phyloP scores from a whole-genome alignment of 1,140 invertebrate species.

The Gryon sp. region DNA sequence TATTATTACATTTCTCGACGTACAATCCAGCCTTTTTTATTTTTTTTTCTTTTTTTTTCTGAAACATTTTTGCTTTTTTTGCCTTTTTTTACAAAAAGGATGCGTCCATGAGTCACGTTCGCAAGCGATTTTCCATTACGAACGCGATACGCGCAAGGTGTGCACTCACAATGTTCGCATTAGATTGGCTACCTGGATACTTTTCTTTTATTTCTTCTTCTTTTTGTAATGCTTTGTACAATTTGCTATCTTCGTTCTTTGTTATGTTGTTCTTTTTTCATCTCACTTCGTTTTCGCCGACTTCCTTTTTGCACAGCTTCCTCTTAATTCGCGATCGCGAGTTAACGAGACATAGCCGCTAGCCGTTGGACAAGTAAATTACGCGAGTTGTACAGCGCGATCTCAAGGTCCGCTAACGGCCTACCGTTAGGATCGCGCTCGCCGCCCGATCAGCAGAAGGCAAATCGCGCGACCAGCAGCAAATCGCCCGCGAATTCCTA shows the following conservation, averaged over 20 bases:
- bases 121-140: slow-evolving; percentile 59
- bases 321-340: slow-evolving; percentile 72
- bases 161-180: slow-evolving; percentile 31
- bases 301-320: slow-evolving; percentile 51
- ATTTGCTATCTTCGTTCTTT: neutral
- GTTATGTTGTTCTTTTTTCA: too few species aligned
- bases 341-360: slow-evolving; percentile 74
- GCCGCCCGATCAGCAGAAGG: slow-evolving; percentile 44
- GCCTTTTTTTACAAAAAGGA: slow-evolving; percentile 21
- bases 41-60: slow-evolving; percentile 1
- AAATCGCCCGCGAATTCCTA: slow-evolving; percentile 54
- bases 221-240: slow-evolving; percentile 4
- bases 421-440: slow-evolving; percentile 70
- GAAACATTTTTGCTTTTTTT: slow-evolving; percentile 7
- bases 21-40: slow-evolving; percentile 29
- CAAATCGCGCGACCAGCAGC: slow-evolving; percentile 58
- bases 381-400: slow-evolving; percentile 67
- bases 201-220: slow-evolving; percentile 9
- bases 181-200: slow-evolving; percentile 36
- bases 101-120: slow-evolving; percentile 43
- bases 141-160: slow-evolving; percentile 44
- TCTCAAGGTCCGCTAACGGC: slow-evolving; percentile 75
- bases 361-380: slow-evolving; percentile 76
- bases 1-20: slow-evolving; percentile 33
- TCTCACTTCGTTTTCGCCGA: slow-evolving; percentile 16